Evolutionary conservation across 2,113 vertebrate genomes (phyloP).

Genomic region (Channa argus): DNA sequence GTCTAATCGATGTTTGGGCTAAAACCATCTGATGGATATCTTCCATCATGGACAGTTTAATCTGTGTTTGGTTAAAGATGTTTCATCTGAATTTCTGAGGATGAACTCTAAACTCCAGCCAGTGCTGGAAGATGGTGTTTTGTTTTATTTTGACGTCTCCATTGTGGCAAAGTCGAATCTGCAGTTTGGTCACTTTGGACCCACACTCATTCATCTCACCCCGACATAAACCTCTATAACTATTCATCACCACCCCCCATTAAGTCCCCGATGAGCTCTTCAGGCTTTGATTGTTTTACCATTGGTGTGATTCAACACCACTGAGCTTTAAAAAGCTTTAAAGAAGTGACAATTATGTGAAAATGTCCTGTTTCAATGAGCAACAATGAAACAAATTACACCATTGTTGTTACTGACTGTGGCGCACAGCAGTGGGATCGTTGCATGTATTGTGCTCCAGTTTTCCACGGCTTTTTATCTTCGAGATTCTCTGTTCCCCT

Average conservation of each 20-base stretch:
- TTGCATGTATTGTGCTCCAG: no score
- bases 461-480: no score
- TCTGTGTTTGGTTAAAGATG: background rate
- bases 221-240: background rate
- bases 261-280: no score
- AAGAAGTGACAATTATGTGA: background rate
- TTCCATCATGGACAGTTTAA: background rate
- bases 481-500: no score
- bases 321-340: no score
- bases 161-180: background rate
- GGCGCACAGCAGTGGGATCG: background rate
- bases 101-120: conserved; percentile 7
- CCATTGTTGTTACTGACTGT: background rate
- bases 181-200: background rate
- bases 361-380: background rate
- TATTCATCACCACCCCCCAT: background rate
- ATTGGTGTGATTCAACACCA: background rate
- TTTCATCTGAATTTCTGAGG: background rate
- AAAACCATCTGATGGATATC: conserved; percentile 13
- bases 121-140: no score
- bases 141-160: no score
- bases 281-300: no score
- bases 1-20: background rate
- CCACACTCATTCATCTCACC: background rate
- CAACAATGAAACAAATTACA: background rate